Conservation (phyloP, 2,888 invertebrate species). For the Agelastica alni region DNA sequence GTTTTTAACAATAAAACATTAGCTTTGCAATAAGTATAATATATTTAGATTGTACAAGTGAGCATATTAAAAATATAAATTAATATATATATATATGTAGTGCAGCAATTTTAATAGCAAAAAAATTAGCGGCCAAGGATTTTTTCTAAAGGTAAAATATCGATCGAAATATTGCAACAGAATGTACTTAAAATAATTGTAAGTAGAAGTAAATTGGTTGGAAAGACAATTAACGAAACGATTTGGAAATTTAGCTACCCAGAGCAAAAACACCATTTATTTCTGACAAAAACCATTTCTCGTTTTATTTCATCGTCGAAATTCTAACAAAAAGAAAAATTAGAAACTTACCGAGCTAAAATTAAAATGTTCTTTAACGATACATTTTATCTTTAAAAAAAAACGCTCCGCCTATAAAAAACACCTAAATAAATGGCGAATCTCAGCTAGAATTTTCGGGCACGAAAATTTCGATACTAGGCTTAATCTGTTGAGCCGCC, state of each 20-base stretch:
- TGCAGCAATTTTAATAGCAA: constrained; percentile 14
- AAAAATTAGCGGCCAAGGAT: constrained; percentile 5
- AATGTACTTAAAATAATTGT: too few species aligned
- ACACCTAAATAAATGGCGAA: constrained; percentile 21
- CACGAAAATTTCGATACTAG: constrained; percentile 56
- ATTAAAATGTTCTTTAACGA: not conserved
- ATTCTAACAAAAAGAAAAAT: too few species aligned
- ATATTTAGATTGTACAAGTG: constrained; percentile 30
- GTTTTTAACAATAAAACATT: constrained; percentile 25
- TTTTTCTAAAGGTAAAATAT: too few species aligned
- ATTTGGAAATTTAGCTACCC: not conserved
- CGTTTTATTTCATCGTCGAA: too few species aligned
- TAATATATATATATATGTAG: constrained; percentile 20
- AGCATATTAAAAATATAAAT: constrained; percentile 30
- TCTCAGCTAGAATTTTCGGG: constrained; percentile 54
- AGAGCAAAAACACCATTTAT: not conserved
- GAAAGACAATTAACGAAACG: too few species aligned
- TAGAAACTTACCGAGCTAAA: not conserved
- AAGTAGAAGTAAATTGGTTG: too few species aligned
- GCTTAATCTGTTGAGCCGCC: constrained; percentile 40
- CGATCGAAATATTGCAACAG: too few species aligned
- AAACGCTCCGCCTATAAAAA: not conserved
- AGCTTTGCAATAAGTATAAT: constrained; percentile 27
- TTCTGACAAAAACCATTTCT: not conserved
- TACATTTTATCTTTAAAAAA: constrained; percentile 5